Evolutionary conservation across 2,113 vertebrate genomes (phyloP).

Genomic region (Ornithorhynchus anatinus): DNA sequence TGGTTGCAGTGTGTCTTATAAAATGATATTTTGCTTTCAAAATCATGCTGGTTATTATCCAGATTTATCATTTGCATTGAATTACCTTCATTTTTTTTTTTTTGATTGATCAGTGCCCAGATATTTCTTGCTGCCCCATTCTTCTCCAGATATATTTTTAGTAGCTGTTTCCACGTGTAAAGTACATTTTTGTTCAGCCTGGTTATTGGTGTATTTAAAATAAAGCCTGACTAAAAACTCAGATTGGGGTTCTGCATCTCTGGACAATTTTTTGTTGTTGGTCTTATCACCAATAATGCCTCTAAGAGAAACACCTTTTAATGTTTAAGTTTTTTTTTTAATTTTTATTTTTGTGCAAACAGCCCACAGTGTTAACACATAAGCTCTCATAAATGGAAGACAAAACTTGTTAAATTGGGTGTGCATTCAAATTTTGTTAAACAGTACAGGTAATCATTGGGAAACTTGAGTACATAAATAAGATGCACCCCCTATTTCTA

Average conservation of each 20-base stretch:
- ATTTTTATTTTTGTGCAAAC: no score
- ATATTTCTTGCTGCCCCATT: not conserved
- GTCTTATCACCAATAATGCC: no score
- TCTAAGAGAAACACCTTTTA: no score
- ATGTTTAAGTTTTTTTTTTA: no score
- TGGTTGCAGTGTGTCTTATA: not conserved
- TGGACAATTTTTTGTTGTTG: no score
- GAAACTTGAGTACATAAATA: no score
- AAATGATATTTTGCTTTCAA: not conserved
- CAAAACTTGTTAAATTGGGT: no score
- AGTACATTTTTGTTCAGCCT: not conserved
- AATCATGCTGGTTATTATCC: not conserved
- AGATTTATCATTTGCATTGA: not conserved
- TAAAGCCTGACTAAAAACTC: not conserved
- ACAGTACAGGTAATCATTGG: no score
- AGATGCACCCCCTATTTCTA: no score
- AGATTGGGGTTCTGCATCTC: not conserved
- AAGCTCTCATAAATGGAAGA: no score
- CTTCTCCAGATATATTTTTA: not conserved
- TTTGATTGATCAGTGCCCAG: not conserved
- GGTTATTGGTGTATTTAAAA: not conserved
- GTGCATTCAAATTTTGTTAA: no score
- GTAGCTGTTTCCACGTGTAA: not conserved
- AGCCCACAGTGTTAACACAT: no score
- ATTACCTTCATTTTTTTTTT: not conserved